A percentile compares a stretch with the other conserved stretches of the same genome.
phyloP scores from a whole-genome alignment of 2,888 invertebrate species.

The Herminia tarsipennalis region DNA sequence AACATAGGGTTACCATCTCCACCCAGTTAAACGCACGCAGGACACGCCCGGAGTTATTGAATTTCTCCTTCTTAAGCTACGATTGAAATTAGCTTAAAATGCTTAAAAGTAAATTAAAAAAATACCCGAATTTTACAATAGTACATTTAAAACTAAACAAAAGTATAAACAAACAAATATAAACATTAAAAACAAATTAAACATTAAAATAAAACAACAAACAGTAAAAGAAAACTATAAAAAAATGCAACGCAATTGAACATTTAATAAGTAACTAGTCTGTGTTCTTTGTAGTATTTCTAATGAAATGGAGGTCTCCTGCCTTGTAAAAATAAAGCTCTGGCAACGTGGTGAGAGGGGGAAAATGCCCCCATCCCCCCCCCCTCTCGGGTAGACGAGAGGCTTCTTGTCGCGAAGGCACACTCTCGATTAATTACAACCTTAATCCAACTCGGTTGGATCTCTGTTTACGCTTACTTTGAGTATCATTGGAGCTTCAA shows the following conservation, averaged over 20 bases:
- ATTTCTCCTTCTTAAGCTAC: too few relatives aligned
- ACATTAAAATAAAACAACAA: neutral
- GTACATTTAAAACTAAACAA: neutral
- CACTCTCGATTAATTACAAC: conserved; percentile 65
- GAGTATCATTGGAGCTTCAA: conserved; percentile 21
- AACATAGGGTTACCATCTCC: too few relatives aligned
- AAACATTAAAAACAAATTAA: neutral
- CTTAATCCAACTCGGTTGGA: conserved; percentile 50
- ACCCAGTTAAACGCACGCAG: too few relatives aligned
- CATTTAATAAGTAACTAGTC: conserved; percentile 46
- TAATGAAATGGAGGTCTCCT: conserved; percentile 62
- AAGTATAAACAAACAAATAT: neutral
- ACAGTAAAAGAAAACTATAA: conserved; percentile 6
- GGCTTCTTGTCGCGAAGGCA: conserved; percentile 51
- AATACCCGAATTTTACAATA: too few relatives aligned
- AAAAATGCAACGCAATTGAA: conserved; percentile 33
- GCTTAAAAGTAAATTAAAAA: too few relatives aligned
- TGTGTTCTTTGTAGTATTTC: conserved; percentile 52
- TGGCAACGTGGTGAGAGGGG: conserved; percentile 7
- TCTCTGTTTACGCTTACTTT: conserved; percentile 29
- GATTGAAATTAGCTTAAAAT: too few relatives aligned
- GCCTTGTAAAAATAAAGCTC: conserved; percentile 53
- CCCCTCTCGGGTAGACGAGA: conserved; percentile 5
- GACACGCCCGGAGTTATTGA: too few relatives aligned
- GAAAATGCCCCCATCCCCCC: too few relatives aligned